Percentiles rank a stretch among this genome's conserved stretches.
Evolutionary conservation across 2,113 vertebrate species (phyloP).

Genomic region (Colius striatus): DNA sequence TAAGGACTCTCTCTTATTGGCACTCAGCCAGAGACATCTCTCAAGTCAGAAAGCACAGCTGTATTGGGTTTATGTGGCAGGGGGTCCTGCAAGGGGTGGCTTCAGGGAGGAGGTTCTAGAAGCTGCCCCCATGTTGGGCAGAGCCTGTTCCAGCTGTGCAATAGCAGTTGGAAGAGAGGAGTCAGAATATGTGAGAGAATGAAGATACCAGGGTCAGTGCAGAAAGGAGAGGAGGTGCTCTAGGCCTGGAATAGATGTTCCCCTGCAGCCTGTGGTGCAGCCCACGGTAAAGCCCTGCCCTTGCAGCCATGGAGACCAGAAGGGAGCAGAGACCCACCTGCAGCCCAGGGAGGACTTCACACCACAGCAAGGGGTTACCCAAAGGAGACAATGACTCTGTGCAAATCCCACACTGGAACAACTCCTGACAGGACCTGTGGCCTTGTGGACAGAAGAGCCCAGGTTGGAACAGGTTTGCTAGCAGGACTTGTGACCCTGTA

Average conservation of each 20-base stretch:
- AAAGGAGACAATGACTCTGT: fast-evolving
- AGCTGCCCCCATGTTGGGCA: fast-evolving
- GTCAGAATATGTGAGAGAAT: fast-evolving
- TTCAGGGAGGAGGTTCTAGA: not conserved
- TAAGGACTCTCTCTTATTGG: not conserved
- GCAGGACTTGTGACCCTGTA: not conserved
- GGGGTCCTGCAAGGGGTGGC: not conserved
- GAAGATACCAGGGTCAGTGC: not conserved
- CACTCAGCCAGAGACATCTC: not conserved
- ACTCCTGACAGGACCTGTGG: not conserved
- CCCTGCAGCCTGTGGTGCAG: fast-evolving
- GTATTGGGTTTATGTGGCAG: not conserved
- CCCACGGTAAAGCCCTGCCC: fast-evolving
- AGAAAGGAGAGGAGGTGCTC: not conserved
- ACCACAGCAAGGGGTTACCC: fast-evolving
- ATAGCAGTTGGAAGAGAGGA: not conserved
- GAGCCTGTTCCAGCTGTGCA: not conserved
- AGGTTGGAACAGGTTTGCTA: fast-evolving
- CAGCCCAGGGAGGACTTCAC: not conserved
- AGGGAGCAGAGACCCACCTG: not conserved
- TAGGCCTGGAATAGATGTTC: fast-evolving
- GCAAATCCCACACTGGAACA: not conserved
- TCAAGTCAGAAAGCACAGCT: not conserved
- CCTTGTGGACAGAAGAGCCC: fast-evolving
- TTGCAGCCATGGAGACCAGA: fast-evolving